These are phyloP conservation scores for Excalfactoria chinensis DNA, from an alignment of 2,113 vertebrate species.

Conservation along the genomic window DNA sequence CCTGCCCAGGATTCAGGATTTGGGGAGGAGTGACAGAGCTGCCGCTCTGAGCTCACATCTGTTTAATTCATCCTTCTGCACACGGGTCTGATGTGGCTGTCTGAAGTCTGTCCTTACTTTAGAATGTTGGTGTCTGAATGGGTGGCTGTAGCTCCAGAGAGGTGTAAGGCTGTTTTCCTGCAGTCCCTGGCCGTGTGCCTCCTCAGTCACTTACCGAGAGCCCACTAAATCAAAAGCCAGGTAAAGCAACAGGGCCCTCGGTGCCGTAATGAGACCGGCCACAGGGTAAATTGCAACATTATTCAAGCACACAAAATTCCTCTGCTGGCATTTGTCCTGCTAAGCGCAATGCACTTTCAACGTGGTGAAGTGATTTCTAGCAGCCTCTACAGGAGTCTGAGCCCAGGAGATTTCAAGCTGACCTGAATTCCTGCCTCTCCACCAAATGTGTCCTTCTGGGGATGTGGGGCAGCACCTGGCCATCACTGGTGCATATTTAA, in stretches of 20 bases:
- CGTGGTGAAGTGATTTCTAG: slow-evolving; percentile 40
- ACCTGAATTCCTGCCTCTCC: not conserved
- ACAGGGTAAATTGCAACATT: slow-evolving; percentile 69
- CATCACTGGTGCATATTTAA: not conserved
- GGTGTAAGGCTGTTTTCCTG: slow-evolving; percentile 43
- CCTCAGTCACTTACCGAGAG: not conserved
- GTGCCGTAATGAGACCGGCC: not conserved
- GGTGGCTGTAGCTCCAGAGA: not conserved
- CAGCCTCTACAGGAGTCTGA: slow-evolving; percentile 3
- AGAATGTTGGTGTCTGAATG: not conserved
- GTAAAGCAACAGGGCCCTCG: slow-evolving; percentile 65
- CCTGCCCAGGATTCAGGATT: accelerated
- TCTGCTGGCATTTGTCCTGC: slow-evolving; percentile 52
- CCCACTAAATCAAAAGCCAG: slow-evolving; percentile 62
- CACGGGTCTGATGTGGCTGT: not conserved
- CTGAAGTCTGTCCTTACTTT: slow-evolving; percentile 48
- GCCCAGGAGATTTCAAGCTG: not conserved
- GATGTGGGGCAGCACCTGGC: not conserved
- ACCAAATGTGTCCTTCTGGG: not conserved
- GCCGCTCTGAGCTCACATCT: not conserved
- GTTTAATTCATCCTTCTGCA: slow-evolving; percentile 21
- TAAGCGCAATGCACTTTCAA: slow-evolving; percentile 33
- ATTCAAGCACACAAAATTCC: slow-evolving; percentile 65
- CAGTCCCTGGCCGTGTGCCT: slow-evolving; percentile 40
- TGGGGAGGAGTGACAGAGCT: not conserved